Conservation (phyloP, 2,113 vertebrate genomes). For the Lepus europaeus region DNA sequence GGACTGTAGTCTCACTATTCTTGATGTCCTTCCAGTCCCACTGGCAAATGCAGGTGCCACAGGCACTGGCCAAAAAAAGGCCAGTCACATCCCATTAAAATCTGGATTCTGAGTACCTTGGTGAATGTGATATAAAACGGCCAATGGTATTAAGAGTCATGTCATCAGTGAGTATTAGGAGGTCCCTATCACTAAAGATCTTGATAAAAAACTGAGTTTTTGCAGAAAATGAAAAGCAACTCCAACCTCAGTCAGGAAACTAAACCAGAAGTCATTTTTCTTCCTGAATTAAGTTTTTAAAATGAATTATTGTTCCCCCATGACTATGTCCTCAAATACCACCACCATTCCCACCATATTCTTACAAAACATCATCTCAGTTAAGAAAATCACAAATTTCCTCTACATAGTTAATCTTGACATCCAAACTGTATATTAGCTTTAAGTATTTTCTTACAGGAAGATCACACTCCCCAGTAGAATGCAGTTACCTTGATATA, state of each 20-base stretch:
- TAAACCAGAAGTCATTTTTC: background rate
- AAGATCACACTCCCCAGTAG: background rate
- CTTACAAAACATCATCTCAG: too few relatives aligned
- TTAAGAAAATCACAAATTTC: background rate
- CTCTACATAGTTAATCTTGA: background rate
- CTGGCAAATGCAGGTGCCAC: too few relatives aligned
- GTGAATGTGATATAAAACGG: too few relatives aligned
- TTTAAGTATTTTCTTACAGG: background rate
- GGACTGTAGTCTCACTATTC: too few relatives aligned
- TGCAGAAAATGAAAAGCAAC: background rate
- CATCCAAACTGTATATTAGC: background rate
- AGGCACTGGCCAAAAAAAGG: too few relatives aligned
- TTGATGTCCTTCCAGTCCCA: too few relatives aligned
- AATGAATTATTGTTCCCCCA: background rate
- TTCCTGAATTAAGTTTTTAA: background rate
- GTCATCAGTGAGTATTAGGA: background rate
- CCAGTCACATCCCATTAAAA: too few relatives aligned
- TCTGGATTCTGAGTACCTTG: too few relatives aligned
- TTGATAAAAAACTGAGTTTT: background rate
- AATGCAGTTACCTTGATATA: background rate
- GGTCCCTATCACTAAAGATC: background rate
- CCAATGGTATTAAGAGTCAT: background rate
- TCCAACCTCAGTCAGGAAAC: background rate
- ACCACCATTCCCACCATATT: too few relatives aligned
- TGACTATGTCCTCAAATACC: background rate